phyloP scores from a whole-genome alignment of 1,140 invertebrate genomes.

The Diachasmimorpha longicaudata region DNA sequence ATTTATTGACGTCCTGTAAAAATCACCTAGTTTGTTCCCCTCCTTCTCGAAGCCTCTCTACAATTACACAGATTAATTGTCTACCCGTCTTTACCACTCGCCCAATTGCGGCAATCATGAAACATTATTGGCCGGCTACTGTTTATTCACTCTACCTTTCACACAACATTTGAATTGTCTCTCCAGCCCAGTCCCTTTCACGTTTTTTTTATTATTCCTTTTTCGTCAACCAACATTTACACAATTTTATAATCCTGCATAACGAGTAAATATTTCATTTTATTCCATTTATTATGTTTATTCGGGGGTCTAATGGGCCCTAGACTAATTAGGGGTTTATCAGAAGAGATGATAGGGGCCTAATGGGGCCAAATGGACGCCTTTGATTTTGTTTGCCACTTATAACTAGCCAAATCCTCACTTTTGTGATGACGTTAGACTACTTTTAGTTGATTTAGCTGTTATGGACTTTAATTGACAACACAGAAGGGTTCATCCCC shows the following conservation, averaged over 20 bases:
- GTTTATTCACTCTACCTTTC: not conserved
- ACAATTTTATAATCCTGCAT: not conserved
- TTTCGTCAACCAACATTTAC: not conserved
- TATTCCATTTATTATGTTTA: too few relatives aligned
- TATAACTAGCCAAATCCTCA: too few relatives aligned
- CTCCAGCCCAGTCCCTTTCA: not conserved
- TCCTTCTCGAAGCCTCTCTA: not conserved
- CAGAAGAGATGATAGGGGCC: too few relatives aligned
- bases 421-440: too few relatives aligned
- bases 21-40: not conserved
- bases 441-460: too few relatives aligned
- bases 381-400: too few relatives aligned
- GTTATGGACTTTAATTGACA: too few relatives aligned
- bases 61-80: not conserved
- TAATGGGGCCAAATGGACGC: too few relatives aligned
- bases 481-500: too few relatives aligned
- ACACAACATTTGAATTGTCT: not conserved
- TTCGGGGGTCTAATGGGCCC: too few relatives aligned
- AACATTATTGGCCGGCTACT: not conserved
- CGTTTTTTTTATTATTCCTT: not conserved
- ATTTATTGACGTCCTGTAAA: slow-evolving; percentile 1
- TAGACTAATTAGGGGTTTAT: too few relatives aligned
- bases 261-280: too few relatives aligned
- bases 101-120: not conserved
- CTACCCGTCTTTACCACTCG: not conserved